phyloP scores from a whole-genome alignment of 2,888 invertebrate genomes.

The Thereva unica region DNA sequence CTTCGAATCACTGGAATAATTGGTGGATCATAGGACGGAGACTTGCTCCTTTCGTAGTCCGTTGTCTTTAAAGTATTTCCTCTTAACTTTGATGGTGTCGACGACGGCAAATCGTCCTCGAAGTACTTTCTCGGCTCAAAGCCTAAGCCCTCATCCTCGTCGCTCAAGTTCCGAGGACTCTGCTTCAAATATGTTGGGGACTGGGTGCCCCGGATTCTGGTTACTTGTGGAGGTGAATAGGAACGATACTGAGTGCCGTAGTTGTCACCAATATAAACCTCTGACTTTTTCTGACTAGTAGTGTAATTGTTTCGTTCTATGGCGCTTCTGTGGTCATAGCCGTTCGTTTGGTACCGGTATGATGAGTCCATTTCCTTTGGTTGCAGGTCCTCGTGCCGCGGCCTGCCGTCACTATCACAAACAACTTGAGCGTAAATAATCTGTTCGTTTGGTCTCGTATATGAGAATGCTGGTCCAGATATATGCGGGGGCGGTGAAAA shows the following conservation, averaged over 20 bases:
- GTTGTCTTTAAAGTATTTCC: conserved; percentile 4
- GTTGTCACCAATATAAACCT: conserved; percentile 47
- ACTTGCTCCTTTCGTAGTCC: conserved; percentile 41
- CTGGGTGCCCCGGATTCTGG: conserved; percentile 46
- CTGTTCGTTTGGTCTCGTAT: conserved; percentile 67
- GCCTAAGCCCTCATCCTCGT: conserved; percentile 81
- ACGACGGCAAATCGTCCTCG: conserved; percentile 54
- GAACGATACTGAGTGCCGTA: conserved; percentile 36
- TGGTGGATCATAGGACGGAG: conserved; percentile 61
- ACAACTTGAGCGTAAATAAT: conserved; percentile 80
- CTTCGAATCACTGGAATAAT: conserved; percentile 67
- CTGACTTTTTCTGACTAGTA: conserved; percentile 44
- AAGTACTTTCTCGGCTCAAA: conserved; percentile 64
- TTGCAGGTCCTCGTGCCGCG: conserved; percentile 61
- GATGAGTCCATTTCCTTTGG: conserved; percentile 52
- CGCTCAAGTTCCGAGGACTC: conserved; percentile 61
- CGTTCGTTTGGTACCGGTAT: conserved; percentile 34
- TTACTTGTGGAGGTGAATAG: conserved; percentile 44
- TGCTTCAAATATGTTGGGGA: conserved; percentile 56
- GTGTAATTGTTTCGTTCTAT: conserved; percentile 27
- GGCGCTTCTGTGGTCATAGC: conserved; percentile 36
- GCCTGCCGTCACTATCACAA: conserved; percentile 55
- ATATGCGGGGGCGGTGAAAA: conserved; percentile 71
- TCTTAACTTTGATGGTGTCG: background rate
- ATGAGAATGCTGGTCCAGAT: conserved; percentile 80